phyloP scores from a whole-genome alignment of 2,797 vertebrate species.

The Lates japonicus region DNA sequence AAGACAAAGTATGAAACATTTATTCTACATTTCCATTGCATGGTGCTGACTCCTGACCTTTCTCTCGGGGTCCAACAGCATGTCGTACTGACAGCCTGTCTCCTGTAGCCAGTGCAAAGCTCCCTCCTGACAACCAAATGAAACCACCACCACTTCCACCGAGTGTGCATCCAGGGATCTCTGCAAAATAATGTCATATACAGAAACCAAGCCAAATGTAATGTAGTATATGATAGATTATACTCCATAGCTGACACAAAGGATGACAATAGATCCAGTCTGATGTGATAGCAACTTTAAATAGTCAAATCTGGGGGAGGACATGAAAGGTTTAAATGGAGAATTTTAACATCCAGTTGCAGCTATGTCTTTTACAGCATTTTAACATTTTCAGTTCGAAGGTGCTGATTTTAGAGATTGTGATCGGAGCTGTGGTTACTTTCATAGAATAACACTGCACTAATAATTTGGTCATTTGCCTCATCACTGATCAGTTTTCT shows the following conservation, averaged over 20 bases:
- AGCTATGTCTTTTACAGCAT: background rate
- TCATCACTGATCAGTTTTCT: background rate
- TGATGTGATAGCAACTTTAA: no score
- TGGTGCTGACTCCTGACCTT: slow-evolving; percentile 56
- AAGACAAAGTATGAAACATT: background rate
- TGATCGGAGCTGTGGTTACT: background rate
- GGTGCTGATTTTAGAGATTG: background rate
- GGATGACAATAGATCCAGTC: no score
- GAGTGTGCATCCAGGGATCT: slow-evolving; percentile 49
- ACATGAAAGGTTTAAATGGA: background rate
- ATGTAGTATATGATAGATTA: no score
- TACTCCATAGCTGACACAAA: no score
- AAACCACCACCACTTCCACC: slow-evolving; percentile 65
- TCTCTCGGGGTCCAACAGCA: slow-evolving; percentile 69
- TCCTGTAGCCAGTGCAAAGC: slow-evolving; percentile 71
- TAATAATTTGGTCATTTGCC: background rate
- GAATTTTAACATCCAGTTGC: background rate
- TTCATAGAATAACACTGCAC: background rate
- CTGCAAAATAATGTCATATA: slow-evolving; percentile 38
- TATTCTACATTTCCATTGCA: background rate
- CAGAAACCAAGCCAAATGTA: background rate
- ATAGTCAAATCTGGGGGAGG: no score
- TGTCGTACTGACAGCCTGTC: slow-evolving; percentile 65
- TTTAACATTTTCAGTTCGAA: background rate
- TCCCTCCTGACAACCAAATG: slow-evolving; percentile 72